Conservation (phyloP, 2,888 invertebrate genomes). For the Phania funesta region DNA sequence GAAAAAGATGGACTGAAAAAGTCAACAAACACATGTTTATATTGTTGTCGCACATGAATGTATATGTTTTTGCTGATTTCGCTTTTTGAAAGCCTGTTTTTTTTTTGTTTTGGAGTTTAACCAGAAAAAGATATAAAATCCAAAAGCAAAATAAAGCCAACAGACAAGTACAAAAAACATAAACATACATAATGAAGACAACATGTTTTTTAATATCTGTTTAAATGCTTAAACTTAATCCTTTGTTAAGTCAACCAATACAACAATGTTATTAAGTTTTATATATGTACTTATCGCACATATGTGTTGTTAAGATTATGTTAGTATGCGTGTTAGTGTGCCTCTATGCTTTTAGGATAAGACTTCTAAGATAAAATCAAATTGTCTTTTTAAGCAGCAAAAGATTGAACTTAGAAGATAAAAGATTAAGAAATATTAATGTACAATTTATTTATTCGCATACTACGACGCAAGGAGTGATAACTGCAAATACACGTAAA, state of each 20-base stretch:
- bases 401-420: slow-evolving; percentile 39
- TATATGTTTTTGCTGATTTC: background rate
- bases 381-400: slow-evolving; percentile 26
- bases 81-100: background rate
- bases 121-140: slow-evolving; percentile 9
- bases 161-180: background rate
- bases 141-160: background rate
- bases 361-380: too few species aligned
- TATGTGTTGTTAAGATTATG: background rate
- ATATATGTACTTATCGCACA: too few species aligned
- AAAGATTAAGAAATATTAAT: slow-evolving; percentile 19
- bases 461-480: background rate
- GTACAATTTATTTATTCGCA: background rate
- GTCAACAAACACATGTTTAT: background rate
- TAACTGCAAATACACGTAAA: background rate
- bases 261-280: slow-evolving; percentile 24
- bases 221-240: slow-evolving; percentile 61
- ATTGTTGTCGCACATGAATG: background rate
- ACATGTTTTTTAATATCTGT: slow-evolving; percentile 54
- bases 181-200: slow-evolving; percentile 28
- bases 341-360: background rate
- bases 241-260: slow-evolving; percentile 53
- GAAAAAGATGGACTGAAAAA: slow-evolving; percentile 1
- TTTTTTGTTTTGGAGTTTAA: slow-evolving; percentile 23
- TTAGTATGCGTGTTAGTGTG: background rate